Evolutionary conservation across 2,888 invertebrate genomes (phyloP), one percentile per base, ranked within the genome.

Genomic region (Hydroisotoma schaefferi): DNA sequence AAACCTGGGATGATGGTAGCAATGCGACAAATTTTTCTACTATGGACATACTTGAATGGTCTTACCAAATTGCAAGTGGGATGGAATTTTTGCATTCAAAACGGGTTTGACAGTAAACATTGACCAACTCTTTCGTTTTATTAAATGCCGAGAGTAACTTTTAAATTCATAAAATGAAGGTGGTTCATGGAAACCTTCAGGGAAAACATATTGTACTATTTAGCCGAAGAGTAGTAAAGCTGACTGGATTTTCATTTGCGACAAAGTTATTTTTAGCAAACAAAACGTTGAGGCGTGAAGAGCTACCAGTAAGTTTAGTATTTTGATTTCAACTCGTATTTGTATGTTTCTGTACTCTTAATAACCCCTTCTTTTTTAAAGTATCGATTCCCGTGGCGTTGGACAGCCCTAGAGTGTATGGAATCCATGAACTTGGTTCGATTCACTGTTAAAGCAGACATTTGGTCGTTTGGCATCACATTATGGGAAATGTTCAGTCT

Each of bases 401-500:
- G 52, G 52, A 37, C 22, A 20, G 22, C 37, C 15, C 10, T 37
- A 12, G 52, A 52, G 23, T 33, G 33, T 38, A 18, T 52, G 18
- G 28, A 25, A 8, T 37, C 37, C 4, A 46, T 20, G 37, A 38
- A 52, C 2, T 18, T 3, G 20, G 12, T 52, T 23, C 6, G 22
- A 5, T 52, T 52, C 23, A 52, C 37, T 8, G 37, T 20, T 4
- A 33, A 23, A 25, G 15, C 27, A 6, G 52, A 52, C 38, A 38
- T 52, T 5, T 52, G 52, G 52, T 33, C 52, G 15, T 52, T 22
- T 22, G 33, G 22, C 18, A 38, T 52, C 2, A 18, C 25, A 12
- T 6, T 52, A 5, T 52, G 52, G 52, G 52, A 52, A 18, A 52
- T 52, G 2, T 52, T 52, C 22, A 37, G 22, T 12, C 38, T 52